A percentile compares a stretch with the other conserved stretches of the same genome.
phyloP scores from a whole-genome alignment of 2,113 vertebrate species.

The Nesogale talazaci region DNA sequence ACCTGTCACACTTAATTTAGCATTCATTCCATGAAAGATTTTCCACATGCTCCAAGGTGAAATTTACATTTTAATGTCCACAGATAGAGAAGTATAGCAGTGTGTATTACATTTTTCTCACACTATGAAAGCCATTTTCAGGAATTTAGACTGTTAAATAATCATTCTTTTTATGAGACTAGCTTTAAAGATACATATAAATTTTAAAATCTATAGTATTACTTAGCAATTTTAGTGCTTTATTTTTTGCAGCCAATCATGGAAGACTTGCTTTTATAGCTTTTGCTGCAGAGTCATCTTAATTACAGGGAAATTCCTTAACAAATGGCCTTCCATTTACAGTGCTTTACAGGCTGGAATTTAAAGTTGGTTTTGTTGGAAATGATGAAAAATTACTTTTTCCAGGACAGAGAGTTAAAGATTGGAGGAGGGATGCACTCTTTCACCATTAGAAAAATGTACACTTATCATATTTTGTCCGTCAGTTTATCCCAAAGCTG shows the following conservation, averaged over 20 bases:
- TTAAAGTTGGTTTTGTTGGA: conserved; percentile 68
- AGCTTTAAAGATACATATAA: conserved; percentile 73
- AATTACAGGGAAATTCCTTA: conserved; percentile 64
- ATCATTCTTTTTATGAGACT: conserved; percentile 75
- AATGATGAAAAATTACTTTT: conserved; percentile 71
- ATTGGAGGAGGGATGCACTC: conserved; percentile 43
- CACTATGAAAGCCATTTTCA: conserved; percentile 63
- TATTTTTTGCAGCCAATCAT: conserved; percentile 63
- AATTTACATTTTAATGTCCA: conserved; percentile 82
- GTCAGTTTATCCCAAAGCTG: conserved; percentile 34
- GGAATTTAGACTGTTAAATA: conserved; percentile 75
- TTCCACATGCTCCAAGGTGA: conserved; percentile 69
- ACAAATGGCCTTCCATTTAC: conserved; percentile 66
- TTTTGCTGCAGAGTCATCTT: conserved; percentile 69
- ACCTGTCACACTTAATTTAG: conserved; percentile 82
- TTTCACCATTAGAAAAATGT: conserved; percentile 48
- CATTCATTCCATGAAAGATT: conserved; percentile 75
- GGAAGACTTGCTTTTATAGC: conserved; percentile 68
- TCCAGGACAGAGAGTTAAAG: background rate
- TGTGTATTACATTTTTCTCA: conserved; percentile 54
- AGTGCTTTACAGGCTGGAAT: conserved; percentile 47
- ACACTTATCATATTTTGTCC: conserved; percentile 2
- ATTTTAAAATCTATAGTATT: conserved; percentile 69
- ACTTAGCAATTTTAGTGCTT: conserved; percentile 77
- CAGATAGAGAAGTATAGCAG: conserved; percentile 65